Percentiles rank a stretch among this genome's conserved stretches.
phyloP scores from a whole-genome alignment of 2,797 vertebrate species.

The Vespertilio murinus region DNA sequence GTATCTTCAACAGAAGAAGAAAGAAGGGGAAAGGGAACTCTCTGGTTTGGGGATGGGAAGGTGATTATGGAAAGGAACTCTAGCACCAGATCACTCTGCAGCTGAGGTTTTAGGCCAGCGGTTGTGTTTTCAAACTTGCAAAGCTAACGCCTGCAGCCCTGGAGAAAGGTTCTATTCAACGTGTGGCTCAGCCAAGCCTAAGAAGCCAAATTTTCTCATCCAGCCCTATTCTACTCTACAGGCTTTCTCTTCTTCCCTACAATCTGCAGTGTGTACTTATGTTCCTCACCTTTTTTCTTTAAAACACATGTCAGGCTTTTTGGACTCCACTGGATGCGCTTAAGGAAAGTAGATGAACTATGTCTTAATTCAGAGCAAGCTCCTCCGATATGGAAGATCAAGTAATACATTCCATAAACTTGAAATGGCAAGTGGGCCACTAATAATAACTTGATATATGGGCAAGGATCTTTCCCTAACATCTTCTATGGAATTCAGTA shows the following conservation, averaged over 20 bases:
- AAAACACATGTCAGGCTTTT: not conserved
- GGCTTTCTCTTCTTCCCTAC: not conserved
- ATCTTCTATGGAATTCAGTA: slow-evolving; percentile 36
- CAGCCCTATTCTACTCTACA: not conserved
- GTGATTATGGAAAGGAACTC: not conserved
- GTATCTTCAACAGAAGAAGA: slow-evolving; percentile 25
- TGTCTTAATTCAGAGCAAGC: not conserved
- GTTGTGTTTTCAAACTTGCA: not conserved
- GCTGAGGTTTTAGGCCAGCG: not conserved
- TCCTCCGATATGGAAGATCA: not conserved
- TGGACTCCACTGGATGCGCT: not conserved
- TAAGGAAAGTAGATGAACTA: not conserved
- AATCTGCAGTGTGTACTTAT: not conserved
- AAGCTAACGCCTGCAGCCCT: not conserved
- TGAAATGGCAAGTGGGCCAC: slow-evolving; percentile 30
- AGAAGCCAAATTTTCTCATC: not conserved
- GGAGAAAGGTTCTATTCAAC: not conserved
- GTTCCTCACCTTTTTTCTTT: not conserved
- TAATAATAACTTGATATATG: slow-evolving; percentile 23
- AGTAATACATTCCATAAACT: slow-evolving; percentile 32
- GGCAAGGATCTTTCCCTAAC: not conserved
- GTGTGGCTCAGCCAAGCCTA: not conserved
- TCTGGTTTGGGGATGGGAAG: not conserved
- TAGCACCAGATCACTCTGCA: not conserved
- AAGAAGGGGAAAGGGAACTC: not conserved